A percentile compares a stretch with the other conserved stretches of the same genome.
phyloP scores from a whole-genome alignment of 1,140 invertebrate species.

The Bombus superbus region DNA sequence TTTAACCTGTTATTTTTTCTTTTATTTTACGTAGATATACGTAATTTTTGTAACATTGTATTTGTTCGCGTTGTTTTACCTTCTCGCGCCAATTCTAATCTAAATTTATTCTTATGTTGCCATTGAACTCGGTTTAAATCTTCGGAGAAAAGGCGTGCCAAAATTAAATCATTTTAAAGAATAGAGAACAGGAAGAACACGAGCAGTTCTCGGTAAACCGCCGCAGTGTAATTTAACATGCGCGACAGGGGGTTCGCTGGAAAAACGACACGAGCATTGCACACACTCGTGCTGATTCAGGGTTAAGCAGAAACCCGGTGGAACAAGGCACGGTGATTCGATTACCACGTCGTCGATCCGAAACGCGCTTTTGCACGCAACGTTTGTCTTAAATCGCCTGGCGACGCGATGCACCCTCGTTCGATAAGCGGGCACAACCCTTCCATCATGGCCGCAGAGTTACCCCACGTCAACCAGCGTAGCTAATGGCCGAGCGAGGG shows the following conservation, averaged over 20 bases:
- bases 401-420: slow-evolving; percentile 18
- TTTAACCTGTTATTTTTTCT: too few relatives aligned
- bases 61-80: too few relatives aligned
- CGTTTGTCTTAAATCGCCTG: slow-evolving; percentile 28
- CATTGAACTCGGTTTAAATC: too few relatives aligned
- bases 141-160: too few relatives aligned
- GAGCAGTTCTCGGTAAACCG: not conserved
- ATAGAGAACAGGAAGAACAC: not conserved
- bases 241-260: not conserved
- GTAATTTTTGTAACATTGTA: too few relatives aligned
- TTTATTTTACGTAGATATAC: too few relatives aligned
- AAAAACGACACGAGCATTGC: not conserved
- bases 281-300: not conserved
- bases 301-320: slow-evolving; percentile 3
- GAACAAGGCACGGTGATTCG: slow-evolving; percentile 17
- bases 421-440: slow-evolving; percentile 17
- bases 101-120: too few relatives aligned
- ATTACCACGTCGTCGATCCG: slow-evolving; percentile 30
- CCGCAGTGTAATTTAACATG: not conserved
- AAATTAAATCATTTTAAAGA: not conserved
- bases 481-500: slow-evolving; percentile 9
- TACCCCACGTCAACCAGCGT: not conserved
- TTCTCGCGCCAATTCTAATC: too few relatives aligned
- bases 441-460: not conserved
- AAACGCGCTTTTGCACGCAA: slow-evolving; percentile 27